Base-by-base conservation (phyloP, 2,797 vertebrate genomes). In the Cirrhinus mrigala region DNA sequence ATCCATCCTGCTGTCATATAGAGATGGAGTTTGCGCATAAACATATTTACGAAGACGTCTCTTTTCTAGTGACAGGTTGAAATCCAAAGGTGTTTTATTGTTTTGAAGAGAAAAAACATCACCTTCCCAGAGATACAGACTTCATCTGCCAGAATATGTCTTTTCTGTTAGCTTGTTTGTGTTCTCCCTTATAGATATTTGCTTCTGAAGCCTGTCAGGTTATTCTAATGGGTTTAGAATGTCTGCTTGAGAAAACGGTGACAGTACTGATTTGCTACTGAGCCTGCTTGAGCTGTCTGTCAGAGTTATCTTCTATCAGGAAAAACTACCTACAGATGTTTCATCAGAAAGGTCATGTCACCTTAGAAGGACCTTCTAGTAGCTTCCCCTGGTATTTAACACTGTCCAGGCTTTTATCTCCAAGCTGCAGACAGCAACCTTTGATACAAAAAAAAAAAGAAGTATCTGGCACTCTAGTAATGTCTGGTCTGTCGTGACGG, bases 281-380 rank as follows among this genome's bases (percentile, higher is more conserved):
- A 58, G 50, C 68, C 54, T 29, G 46, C 3, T 66, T 22, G 16
- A 33, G 58, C 40, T 64, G 66, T 50, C 66, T n/a, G 52, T 79
- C 64, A 54, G 24, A 73, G 22, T 62, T 54, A 79, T 79, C 84
- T 29, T 54, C 58, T 58, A 64, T 66, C 84, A 54, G 66, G 68
- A 64, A 79, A 37, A 73, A 74, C 54, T 64, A 62, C 40, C 66
- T 79, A 64, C 76, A 66, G 37, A 66, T 86, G 54, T 89, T 89
- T 87, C 64, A 90, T 87, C 81, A 64, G 75, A 74, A 71, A 87
- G 80, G 91, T 90, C 68, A 87, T 54, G 81, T 85, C 27, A 58
- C 60, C 79, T 90, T 88, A 90, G 85, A 88, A 87, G 88, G 84
- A 89, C 79, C 83, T 87, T 76, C 82, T 46, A 48, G 60, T 64